A percentile compares a stretch with the other conserved stretches of the same genome.
phyloP scores from a whole-genome alignment of 1,140 invertebrate species.

The Capitella teleta region DNA sequence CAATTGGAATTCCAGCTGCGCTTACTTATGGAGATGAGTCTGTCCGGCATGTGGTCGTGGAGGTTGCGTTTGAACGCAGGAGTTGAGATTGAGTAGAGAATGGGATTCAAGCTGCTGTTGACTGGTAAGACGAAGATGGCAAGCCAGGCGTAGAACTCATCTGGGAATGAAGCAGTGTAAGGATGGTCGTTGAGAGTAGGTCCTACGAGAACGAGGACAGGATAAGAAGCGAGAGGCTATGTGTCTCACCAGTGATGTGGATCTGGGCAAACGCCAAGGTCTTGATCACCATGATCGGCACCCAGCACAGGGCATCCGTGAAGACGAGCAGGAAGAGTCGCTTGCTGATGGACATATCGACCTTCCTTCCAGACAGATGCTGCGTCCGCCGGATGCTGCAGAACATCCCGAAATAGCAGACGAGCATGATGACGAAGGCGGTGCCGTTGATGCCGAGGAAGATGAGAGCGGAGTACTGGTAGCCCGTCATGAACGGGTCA shows the following conservation, averaged over 20 bases:
- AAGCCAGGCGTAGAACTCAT: constrained; percentile 19
- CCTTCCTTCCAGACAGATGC: not conserved
- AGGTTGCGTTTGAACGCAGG: constrained; percentile 4
- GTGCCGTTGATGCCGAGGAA: constrained; percentile 37
- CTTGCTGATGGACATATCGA: constrained; percentile 50
- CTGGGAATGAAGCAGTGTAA: not conserved
- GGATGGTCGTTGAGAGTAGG: not conserved
- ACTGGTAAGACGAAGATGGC: constrained; percentile 13
- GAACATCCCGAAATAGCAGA: constrained; percentile 47
- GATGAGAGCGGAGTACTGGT: constrained; percentile 39
- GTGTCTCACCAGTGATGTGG: constrained; percentile 42
- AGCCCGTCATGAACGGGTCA: constrained; percentile 35
- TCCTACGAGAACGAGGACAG: not conserved
- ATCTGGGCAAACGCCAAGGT: constrained; percentile 38
- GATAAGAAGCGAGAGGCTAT: not conserved
- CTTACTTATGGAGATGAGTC: no score
- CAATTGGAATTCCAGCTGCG: no score
- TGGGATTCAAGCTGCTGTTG: constrained; percentile 13
- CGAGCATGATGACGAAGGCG: constrained; percentile 41
- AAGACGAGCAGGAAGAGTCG: constrained; percentile 66
- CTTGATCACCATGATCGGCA: constrained; percentile 60
- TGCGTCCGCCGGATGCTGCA: constrained; percentile 42
- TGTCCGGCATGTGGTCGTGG: no score
- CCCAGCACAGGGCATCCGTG: constrained; percentile 63
- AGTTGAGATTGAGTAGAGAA: constrained; percentile 10